A percentile compares a stretch with the other conserved stretches of the same genome.
phyloP scores from a whole-genome alignment of 2,888 invertebrate species.

The Unio delphinus region DNA sequence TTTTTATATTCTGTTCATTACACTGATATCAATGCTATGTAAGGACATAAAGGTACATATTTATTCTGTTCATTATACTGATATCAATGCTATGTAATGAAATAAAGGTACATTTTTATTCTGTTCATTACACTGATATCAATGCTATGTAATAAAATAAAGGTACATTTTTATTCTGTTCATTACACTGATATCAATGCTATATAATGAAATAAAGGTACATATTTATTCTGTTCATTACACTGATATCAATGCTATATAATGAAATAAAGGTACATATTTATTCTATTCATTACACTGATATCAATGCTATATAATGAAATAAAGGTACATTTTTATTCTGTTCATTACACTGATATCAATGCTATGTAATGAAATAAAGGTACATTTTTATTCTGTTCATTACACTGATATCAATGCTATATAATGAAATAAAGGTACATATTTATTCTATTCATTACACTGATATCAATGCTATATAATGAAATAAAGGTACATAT shows the following conservation, averaged over 20 bases:
- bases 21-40: too few species aligned
- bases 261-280: constrained; percentile 80
- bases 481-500: constrained; percentile 80
- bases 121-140: too few species aligned
- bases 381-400: constrained; percentile 74
- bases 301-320: constrained; percentile 75
- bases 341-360: too few species aligned
- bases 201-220: constrained; percentile 84
- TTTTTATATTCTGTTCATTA: too few species aligned
- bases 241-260: constrained; percentile 72
- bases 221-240: constrained; percentile 2
- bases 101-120: constrained; percentile 78
- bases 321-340: constrained; percentile 78
- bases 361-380: constrained; percentile 79
- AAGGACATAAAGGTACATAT: too few species aligned
- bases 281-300: too few species aligned
- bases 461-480: constrained; percentile 72
- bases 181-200: too few species aligned
- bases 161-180: constrained; percentile 74
- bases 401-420: too few species aligned
- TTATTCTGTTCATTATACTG: too few species aligned
- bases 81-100: constrained; percentile 75
- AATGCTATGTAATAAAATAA: constrained; percentile 79
- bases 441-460: constrained; percentile 2
- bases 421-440: constrained; percentile 84